These are phyloP conservation scores for Pomacea maculata DNA, from an alignment of 1,140 invertebrate genomes.

Conservation along the genomic window DNA sequence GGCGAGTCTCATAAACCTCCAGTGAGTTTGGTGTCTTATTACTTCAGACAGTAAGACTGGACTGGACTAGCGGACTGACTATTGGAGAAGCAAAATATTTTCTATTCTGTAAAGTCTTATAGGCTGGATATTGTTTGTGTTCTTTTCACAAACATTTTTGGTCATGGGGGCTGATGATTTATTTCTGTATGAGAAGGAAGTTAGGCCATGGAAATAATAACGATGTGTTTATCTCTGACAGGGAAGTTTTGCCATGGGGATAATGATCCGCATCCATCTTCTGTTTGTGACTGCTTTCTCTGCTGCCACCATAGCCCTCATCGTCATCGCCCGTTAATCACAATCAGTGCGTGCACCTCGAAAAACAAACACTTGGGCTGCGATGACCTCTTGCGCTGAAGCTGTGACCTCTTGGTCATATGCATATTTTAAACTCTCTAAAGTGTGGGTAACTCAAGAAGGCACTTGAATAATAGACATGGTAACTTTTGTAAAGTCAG, in stretches of 20 bases:
- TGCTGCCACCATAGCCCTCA: constrained; percentile 24
- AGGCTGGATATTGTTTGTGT: background rate
- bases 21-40: constrained; percentile 1
- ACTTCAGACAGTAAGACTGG: background rate
- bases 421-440: too few species aligned
- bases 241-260: constrained; percentile 21
- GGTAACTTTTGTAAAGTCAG: too few species aligned
- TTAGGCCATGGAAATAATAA: background rate
- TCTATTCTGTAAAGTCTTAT: too few species aligned
- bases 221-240: constrained; percentile 11
- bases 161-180: background rate
- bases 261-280: constrained; percentile 22
- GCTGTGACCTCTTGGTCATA: background rate
- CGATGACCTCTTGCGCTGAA: background rate
- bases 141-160: background rate
- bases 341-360: background rate
- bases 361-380: background rate
- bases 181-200: too few species aligned
- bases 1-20: constrained; percentile 25
- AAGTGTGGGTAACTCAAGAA: too few species aligned
- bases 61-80: too few species aligned
- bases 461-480: too few species aligned
- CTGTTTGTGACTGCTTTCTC: constrained; percentile 28
- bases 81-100: too few species aligned
- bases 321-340: constrained; percentile 6